phyloP scores from a whole-genome alignment of 92 coral and sea anemone genomes.

The Bergia sp. region DNA sequence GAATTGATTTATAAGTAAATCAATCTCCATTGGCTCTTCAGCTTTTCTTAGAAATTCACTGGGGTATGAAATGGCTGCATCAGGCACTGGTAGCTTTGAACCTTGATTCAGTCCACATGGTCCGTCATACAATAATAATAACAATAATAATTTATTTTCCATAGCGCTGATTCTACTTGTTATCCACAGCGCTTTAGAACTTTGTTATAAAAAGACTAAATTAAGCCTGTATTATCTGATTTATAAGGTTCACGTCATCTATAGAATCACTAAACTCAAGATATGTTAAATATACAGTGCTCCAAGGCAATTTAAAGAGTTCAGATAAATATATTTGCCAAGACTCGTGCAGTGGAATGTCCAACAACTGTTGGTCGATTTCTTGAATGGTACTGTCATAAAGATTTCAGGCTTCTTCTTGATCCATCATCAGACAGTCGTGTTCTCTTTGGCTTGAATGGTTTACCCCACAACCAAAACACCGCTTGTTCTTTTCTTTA shows the following conservation, averaged over 20 bases:
- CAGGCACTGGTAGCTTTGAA: neutral
- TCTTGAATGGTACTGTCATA: constrained; percentile 43
- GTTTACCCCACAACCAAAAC: constrained; percentile 37
- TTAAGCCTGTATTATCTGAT: neutral
- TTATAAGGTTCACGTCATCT: neutral
- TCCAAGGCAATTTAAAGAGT: constrained; percentile 34
- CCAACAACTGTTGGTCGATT: constrained; percentile 28
- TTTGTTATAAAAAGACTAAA: no score
- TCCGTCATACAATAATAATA: neutral
- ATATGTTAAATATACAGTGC: neutral
- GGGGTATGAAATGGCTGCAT: neutral
- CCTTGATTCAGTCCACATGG: neutral
- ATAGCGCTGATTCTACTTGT: no score
- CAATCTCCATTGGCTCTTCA: neutral
- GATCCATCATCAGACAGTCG: constrained; percentile 19
- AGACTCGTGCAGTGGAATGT: constrained; percentile 9
- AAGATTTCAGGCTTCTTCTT: neutral
- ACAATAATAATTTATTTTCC: no score
- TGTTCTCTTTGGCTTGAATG: constrained; percentile 50
- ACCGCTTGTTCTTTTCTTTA: constrained; percentile 24
- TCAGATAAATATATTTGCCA: constrained; percentile 44
- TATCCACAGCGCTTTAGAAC: no score
- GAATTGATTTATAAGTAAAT: neutral
- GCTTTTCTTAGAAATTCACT: neutral
- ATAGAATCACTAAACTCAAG: constrained; percentile 6